phyloP scores from a whole-genome alignment of 1,140 invertebrate species.

The Hermetia illucens region DNA sequence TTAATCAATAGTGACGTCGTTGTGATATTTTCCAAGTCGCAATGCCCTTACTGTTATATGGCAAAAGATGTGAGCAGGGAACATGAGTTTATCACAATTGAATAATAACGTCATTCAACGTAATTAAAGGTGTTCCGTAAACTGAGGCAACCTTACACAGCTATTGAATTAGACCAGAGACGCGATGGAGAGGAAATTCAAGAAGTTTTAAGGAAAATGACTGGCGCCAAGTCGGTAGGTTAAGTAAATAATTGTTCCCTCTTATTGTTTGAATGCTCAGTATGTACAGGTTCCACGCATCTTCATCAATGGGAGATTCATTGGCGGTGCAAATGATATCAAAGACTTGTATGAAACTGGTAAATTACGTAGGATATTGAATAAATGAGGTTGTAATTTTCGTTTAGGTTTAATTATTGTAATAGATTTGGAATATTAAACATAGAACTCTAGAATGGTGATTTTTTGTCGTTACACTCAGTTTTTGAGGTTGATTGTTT shows the following conservation, averaged over 20 bases:
- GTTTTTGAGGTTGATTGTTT: too few relatives aligned
- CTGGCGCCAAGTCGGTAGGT: constrained; percentile 69
- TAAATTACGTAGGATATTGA: constrained; percentile 23
- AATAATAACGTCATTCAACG: constrained; percentile 32
- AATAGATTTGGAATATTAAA: too few relatives aligned
- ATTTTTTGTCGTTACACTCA: too few relatives aligned
- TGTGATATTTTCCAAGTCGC: constrained; percentile 80
- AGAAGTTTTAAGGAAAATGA: constrained; percentile 58
- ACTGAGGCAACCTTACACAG: constrained; percentile 50
- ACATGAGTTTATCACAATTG: constrained; percentile 1
- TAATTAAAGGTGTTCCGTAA: constrained; percentile 62
- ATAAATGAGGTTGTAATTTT: too few relatives aligned
- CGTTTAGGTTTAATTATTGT: too few relatives aligned
- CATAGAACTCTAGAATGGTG: too few relatives aligned
- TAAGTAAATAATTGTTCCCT: constrained; percentile 5
- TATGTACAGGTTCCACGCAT: constrained; percentile 66
- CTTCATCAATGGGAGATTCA: constrained; percentile 76
- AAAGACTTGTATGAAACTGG: constrained; percentile 56
- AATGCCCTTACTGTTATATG: constrained; percentile 79
- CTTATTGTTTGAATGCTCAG: constrained; percentile 14
- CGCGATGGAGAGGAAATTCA: constrained; percentile 68
- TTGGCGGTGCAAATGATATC: constrained; percentile 85
- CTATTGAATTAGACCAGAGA: constrained; percentile 67
- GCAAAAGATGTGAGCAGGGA: constrained; percentile 47
- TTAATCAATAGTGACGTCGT: constrained; percentile 55